Conservation (phyloP, 2,888 invertebrate genomes). For the Cerceris ruficornis region DNA sequence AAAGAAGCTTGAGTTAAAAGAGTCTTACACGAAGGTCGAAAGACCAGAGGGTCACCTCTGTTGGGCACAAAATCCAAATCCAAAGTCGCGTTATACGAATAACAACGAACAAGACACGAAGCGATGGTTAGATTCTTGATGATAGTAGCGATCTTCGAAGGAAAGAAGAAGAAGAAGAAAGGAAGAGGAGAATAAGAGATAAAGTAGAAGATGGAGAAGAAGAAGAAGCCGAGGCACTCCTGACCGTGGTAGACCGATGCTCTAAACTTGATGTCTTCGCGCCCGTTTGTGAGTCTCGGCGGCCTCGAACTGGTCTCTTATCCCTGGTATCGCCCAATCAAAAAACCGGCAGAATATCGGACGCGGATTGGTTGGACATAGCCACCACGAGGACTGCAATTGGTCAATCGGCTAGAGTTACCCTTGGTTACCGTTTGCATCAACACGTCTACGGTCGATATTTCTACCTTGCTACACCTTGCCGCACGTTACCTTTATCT, state of each 20-base stretch:
- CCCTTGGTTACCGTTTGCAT: slow-evolving; percentile 80
- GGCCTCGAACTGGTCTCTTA: slow-evolving; percentile 80
- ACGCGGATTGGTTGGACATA: slow-evolving; percentile 74
- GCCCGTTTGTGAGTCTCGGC: slow-evolving; percentile 75
- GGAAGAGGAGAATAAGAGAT: slow-evolving; percentile 11
- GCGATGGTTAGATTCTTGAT: too few relatives aligned
- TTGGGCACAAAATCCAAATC: slow-evolving; percentile 59
- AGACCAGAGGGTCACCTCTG: slow-evolving; percentile 12
- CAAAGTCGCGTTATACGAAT: slow-evolving; percentile 34
- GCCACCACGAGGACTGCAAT: slow-evolving; percentile 78
- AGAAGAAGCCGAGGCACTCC: slow-evolving; percentile 26
- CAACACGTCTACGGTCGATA: slow-evolving; percentile 80
- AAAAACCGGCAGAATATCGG: slow-evolving; percentile 74
- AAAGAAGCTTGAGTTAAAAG: slow-evolving; percentile 39
- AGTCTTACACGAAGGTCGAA: slow-evolving; percentile 40
- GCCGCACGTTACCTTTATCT: slow-evolving; percentile 45
- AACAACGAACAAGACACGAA: slow-evolving; percentile 9
- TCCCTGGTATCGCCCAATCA: slow-evolving; percentile 79
- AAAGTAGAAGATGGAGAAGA: slow-evolving; percentile 25
- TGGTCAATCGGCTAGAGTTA: slow-evolving; percentile 76
- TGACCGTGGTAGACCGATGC: slow-evolving; percentile 51
- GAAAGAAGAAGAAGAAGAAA: too few relatives aligned
- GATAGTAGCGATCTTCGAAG: too few relatives aligned
- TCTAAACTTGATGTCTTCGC: slow-evolving; percentile 75
- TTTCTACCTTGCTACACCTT: slow-evolving; percentile 69